A percentile compares a stretch with the other conserved stretches of the same genome.
Evolutionary conservation across 2,888 invertebrate genomes (phyloP).

Genomic region (Epirrita christyi): DNA sequence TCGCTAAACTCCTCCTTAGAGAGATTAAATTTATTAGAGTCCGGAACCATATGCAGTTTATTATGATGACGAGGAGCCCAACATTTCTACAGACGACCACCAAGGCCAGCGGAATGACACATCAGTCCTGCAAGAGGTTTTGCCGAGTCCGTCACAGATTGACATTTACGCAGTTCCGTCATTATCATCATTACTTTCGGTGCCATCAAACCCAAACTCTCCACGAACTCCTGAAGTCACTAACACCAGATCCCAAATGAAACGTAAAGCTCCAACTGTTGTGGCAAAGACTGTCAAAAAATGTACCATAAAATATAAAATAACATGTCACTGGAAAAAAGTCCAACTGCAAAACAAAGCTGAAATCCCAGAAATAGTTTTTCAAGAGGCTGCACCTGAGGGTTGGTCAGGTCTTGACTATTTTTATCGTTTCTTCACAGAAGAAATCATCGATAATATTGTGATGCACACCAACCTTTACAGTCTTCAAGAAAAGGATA

Average conservation of each 20-base stretch:
- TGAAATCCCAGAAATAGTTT: conserved; percentile 1
- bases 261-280: conserved; percentile 1
- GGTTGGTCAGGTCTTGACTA: conserved; percentile 6
- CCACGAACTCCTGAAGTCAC: conserved; percentile 1
- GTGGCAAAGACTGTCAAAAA: conserved; percentile 1
- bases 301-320: neutral
- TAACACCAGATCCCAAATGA: conserved; percentile 1
- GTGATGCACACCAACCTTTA: conserved; percentile 8
- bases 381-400: neutral
- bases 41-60: neutral
- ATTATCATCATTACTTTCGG: conserved; percentile 3
- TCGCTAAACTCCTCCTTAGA: neutral
- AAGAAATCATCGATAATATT: conserved; percentile 7
- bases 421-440: conserved; percentile 11
- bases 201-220: conserved; percentile 2
- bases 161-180: conserved; percentile 1
- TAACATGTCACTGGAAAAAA: conserved; percentile 1
- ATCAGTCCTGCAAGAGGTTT: conserved; percentile 2
- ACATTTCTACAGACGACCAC: neutral
- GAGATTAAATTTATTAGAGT: neutral
- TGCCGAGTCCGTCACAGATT: neutral
- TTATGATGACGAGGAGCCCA: neutral
- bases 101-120: conserved; percentile 1
- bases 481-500: conserved; percentile 9
- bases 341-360: conserved; percentile 2